Conservation (phyloP, 2,888 invertebrate species). For the Dicyrtomina minuta region DNA sequence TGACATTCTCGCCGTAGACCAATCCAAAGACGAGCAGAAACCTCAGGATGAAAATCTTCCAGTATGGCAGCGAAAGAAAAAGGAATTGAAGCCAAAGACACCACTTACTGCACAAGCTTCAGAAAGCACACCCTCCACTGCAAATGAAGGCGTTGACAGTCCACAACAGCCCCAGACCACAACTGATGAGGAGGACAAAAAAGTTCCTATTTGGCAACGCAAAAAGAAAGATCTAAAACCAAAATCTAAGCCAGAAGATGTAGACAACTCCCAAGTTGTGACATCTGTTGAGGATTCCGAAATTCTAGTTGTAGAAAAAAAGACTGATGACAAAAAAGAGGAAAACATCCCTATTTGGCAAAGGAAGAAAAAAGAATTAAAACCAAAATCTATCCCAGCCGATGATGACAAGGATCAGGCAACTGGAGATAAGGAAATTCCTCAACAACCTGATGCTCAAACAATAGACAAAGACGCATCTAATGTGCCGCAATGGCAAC, state of each 20-base stretch:
- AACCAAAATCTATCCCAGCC: background rate
- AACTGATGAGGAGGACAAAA: conserved; percentile 15
- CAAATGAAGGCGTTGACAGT: background rate
- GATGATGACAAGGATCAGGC: background rate
- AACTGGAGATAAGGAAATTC: background rate
- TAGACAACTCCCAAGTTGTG: background rate
- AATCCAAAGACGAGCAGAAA: background rate
- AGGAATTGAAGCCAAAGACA: background rate
- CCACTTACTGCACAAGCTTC: background rate
- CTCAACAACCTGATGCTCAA: background rate
- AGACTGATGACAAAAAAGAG: conserved; percentile 5
- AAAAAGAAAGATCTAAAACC: conserved; percentile 11
- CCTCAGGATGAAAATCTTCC: conserved; percentile 19
- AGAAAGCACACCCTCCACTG: background rate
- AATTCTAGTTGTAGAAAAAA: background rate
- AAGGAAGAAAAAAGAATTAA: conserved; percentile 31
- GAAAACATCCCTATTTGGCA: conserved; percentile 31
- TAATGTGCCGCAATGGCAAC: conserved; percentile 33
- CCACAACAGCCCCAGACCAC: background rate
- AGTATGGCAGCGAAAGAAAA: conserved; percentile 37
- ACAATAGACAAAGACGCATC: conserved; percentile 8
- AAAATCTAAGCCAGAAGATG: background rate
- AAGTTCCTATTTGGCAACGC: conserved; percentile 17
- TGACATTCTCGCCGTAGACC: conserved; percentile 5
- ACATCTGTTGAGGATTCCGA: background rate